A percentile compares a stretch with the other conserved stretches of the same genome.
Conservation (phyloP, 2,888 invertebrate species). For the Rosalia funebris region DNA sequence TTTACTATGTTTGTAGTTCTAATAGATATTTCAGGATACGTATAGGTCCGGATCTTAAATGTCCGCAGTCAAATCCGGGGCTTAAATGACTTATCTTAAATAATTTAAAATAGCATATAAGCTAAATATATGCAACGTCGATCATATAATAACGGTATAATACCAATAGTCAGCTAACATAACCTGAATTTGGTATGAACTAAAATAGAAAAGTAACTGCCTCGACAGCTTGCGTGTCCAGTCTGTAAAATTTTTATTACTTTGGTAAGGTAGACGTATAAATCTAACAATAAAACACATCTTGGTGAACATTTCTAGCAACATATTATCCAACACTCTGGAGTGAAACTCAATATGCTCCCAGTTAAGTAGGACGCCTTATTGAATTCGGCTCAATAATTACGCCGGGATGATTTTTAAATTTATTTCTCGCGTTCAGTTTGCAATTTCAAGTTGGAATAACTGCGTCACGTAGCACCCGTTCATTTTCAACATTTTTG, state of each 20-base stretch:
- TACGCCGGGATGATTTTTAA: not conserved
- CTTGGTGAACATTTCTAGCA: not conserved
- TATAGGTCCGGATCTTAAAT: no score
- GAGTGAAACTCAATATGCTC: constrained; percentile 8
- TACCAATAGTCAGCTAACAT: no score
- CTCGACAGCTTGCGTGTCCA: not conserved
- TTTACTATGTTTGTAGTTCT: no score
- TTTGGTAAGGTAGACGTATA: not conserved
- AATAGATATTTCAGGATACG: no score
- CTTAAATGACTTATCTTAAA: no score
- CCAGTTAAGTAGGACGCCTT: constrained; percentile 2
- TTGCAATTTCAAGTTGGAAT: not conserved
- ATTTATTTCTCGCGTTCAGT: not conserved
- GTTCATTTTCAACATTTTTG: constrained; percentile 2
- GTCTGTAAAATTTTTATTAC: constrained; percentile 6
- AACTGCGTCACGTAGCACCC: constrained; percentile 4
- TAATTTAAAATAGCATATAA: no score
- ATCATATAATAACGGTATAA: no score
- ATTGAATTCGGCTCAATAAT: constrained; percentile 9
- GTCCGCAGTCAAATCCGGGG: no score
- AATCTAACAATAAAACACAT: not conserved
- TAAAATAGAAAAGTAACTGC: no score
- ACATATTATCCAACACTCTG: not conserved
- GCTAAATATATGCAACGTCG: no score
- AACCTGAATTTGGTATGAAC: no score